phyloP scores from a whole-genome alignment of 2,888 invertebrate species.

The Orthosia gracilis region DNA sequence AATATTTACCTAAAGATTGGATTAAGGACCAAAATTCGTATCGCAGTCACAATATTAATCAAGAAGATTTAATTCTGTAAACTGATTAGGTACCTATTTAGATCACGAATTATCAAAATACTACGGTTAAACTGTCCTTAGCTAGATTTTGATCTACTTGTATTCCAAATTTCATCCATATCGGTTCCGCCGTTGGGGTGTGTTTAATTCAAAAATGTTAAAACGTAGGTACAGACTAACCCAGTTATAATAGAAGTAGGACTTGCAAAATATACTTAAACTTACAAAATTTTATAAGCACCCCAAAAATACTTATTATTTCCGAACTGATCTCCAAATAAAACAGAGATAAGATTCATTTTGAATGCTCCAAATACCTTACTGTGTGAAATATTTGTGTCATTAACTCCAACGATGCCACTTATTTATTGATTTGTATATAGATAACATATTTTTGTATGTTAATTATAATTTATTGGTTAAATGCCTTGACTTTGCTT shows the following conservation, averaged over 20 bases:
- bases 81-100: not conserved
- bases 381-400: constrained; percentile 82
- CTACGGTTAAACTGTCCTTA: no score
- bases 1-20: not conserved
- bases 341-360: constrained; percentile 65
- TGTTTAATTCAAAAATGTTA: no score
- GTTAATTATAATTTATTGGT: constrained; percentile 14
- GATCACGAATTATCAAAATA: not conserved
- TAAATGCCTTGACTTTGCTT: not conserved
- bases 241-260: no score
- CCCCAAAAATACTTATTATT: constrained; percentile 5
- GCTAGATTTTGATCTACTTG: no score
- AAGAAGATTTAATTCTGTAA: not conserved
- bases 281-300: not conserved
- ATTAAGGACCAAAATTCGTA: not conserved
- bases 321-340: constrained; percentile 14
- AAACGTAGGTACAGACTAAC: no score
- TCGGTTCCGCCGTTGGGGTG: no score
- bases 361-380: constrained; percentile 77
- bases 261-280: no score
- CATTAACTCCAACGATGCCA: constrained; percentile 79
- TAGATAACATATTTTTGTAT: constrained; percentile 11
- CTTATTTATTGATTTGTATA: constrained; percentile 37
- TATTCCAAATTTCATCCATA: no score
- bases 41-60: not conserved